Conservation (phyloP, 2,888 invertebrate species). For the Cataglyphis livida region DNA sequence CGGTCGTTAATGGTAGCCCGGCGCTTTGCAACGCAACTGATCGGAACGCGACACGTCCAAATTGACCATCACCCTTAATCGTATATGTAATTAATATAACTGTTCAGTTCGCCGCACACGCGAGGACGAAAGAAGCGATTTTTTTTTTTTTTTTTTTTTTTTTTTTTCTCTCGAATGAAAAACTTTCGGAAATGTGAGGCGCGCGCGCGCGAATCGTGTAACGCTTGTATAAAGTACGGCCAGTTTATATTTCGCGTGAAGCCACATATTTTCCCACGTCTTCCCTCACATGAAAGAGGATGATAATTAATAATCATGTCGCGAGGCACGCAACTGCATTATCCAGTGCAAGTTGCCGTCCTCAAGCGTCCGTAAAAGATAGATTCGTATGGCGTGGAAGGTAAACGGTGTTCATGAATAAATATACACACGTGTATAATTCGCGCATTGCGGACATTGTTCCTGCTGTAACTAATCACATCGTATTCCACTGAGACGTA, state of each 20-base stretch:
- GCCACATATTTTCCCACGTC: neutral
- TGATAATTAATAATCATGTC: constrained; percentile 32
- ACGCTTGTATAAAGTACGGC: neutral
- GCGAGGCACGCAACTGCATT: constrained; percentile 29
- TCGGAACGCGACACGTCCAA: constrained; percentile 3
- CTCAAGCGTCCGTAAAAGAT: neutral
- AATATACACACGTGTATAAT: constrained; percentile 34
- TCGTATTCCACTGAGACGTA: constrained; percentile 16
- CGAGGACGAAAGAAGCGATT: neutral
- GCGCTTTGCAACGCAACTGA: constrained; percentile 18
- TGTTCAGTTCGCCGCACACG: neutral
- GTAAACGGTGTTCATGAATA: constrained; percentile 29
- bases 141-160: neutral
- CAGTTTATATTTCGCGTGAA: neutral
- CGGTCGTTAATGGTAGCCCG: neutral
- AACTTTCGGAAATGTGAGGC: neutral
- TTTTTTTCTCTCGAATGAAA: neutral
- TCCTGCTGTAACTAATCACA: constrained; percentile 26
- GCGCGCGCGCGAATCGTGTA: neutral
- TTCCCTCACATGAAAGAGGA: neutral
- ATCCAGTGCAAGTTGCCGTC: constrained; percentile 8
- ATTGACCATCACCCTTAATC: constrained; percentile 13
- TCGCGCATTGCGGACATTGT: constrained; percentile 26
- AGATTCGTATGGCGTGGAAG: constrained; percentile 35
- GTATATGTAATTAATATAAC: constrained; percentile 17